These are phyloP conservation scores for Boloria euphrosyne DNA, from an alignment of 2,888 invertebrate genomes.

Conservation along the genomic window DNA sequence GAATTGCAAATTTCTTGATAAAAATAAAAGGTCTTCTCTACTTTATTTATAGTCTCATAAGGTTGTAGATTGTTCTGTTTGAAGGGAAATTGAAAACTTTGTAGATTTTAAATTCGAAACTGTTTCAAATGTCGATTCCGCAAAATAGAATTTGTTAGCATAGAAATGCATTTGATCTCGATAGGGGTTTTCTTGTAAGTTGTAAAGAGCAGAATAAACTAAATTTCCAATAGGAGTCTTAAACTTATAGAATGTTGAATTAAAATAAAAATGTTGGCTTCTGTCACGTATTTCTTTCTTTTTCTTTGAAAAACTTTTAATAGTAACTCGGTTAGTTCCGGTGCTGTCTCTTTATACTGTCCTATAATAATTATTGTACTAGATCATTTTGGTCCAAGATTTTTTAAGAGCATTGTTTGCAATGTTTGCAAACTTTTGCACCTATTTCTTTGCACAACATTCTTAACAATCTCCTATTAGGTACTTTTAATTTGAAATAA, in stretches of 20 bases:
- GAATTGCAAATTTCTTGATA: slow-evolving; percentile 18
- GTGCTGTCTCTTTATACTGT: too few relatives aligned
- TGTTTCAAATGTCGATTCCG: slow-evolving; percentile 27
- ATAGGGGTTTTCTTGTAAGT: slow-evolving; percentile 12
- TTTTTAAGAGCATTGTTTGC: too few relatives aligned
- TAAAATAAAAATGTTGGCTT: slow-evolving; percentile 5
- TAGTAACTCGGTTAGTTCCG: too few relatives aligned
- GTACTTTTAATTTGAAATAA: too few relatives aligned
- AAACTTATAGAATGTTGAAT: slow-evolving; percentile 9
- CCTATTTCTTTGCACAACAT: too few relatives aligned
- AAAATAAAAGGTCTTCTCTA: background rate
- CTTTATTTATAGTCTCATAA: background rate
- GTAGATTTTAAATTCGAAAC: slow-evolving; percentile 15
- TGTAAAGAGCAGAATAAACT: slow-evolving; percentile 5
- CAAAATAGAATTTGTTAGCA: slow-evolving; percentile 28
- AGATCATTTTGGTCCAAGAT: too few relatives aligned
- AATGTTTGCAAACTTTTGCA: too few relatives aligned
- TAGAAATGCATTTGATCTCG: slow-evolving; percentile 23
- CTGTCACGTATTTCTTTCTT: background rate
- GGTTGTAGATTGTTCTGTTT: slow-evolving; percentile 3
- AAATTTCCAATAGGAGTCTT: background rate
- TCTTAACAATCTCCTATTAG: too few relatives aligned
- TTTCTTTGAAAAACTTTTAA: too few relatives aligned
- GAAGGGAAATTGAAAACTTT: slow-evolving; percentile 11
- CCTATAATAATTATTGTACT: too few relatives aligned